These are phyloP conservation scores for Drusus annulatus DNA, from an alignment of 1,140 invertebrate species.

Conservation along the genomic window DNA sequence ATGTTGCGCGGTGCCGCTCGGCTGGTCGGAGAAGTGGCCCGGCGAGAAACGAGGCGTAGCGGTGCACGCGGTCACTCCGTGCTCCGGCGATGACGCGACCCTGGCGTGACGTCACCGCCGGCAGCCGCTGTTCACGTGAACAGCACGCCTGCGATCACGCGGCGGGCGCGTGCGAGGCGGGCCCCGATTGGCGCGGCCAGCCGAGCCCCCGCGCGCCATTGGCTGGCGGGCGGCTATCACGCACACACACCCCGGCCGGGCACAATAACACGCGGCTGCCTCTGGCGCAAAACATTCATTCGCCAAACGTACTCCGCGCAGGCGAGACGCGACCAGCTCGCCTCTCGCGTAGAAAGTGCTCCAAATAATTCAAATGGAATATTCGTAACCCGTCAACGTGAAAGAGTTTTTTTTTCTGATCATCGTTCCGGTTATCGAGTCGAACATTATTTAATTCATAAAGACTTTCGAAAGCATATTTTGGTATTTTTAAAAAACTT, in stretches of 20 bases:
- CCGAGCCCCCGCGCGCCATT: slow-evolving; percentile 66
- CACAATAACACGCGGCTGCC: slow-evolving; percentile 60
- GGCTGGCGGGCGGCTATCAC: slow-evolving; percentile 58
- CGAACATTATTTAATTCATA: not conserved
- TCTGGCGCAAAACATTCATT: slow-evolving; percentile 47
- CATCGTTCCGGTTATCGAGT: not conserved
- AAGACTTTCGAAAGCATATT: not conserved
- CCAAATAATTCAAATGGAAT: not conserved
- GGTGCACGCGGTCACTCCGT: slow-evolving; percentile 68
- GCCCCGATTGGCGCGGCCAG: slow-evolving; percentile 66
- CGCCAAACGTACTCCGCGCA: not conserved
- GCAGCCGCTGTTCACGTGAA: slow-evolving; percentile 73
- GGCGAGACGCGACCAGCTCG: not conserved
- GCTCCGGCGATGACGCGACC: slow-evolving; percentile 60
- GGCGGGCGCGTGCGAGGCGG: slow-evolving; percentile 71
- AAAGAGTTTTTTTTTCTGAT: slow-evolving; percentile 4
- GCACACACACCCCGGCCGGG: slow-evolving; percentile 60
- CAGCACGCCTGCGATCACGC: slow-evolving; percentile 71
- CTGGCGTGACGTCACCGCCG: slow-evolving; percentile 71
- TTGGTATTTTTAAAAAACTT: not conserved
- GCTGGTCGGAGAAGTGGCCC: not conserved
- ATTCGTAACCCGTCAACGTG: slow-evolving; percentile 6
- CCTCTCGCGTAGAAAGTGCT: not conserved
- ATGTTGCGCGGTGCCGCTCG: not conserved
- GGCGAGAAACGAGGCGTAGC: slow-evolving; percentile 53